These are phyloP conservation scores for Erithacus rubecula DNA, from an alignment of 2,797 vertebrate species.

Conservation along the genomic window DNA sequence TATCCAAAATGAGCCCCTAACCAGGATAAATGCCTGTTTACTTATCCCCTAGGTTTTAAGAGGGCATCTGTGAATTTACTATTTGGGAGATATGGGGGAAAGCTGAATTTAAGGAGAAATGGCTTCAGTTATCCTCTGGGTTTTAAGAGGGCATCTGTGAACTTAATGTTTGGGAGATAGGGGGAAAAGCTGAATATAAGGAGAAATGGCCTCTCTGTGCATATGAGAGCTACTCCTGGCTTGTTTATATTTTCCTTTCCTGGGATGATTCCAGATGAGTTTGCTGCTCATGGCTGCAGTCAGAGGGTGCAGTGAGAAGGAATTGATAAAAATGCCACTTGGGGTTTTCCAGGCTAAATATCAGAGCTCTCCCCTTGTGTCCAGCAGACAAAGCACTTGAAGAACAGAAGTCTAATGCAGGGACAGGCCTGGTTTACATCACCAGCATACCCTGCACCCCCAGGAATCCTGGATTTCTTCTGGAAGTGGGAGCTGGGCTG, in stretches of 20 bases:
- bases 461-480: background rate
- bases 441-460: background rate
- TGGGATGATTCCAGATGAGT: background rate
- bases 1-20: background rate
- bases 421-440: background rate
- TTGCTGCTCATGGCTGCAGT: background rate
- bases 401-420: background rate
- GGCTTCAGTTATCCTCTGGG: background rate
- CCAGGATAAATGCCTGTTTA: background rate
- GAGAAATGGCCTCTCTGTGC: background rate
- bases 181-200: background rate
- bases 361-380: background rate
- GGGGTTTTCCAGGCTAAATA: background rate
- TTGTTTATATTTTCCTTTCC: background rate
- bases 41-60: background rate
- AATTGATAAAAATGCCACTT: background rate
- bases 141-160: background rate
- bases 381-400: background rate
- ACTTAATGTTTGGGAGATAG: background rate
- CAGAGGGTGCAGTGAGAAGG: fast-evolving
- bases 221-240: background rate
- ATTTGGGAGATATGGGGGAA: background rate
- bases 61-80: background rate
- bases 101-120: background rate
- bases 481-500: background rate